These are phyloP conservation scores for Tetrao urogallus DNA, from an alignment of 2,113 vertebrate genomes.

Conservation along the genomic window DNA sequence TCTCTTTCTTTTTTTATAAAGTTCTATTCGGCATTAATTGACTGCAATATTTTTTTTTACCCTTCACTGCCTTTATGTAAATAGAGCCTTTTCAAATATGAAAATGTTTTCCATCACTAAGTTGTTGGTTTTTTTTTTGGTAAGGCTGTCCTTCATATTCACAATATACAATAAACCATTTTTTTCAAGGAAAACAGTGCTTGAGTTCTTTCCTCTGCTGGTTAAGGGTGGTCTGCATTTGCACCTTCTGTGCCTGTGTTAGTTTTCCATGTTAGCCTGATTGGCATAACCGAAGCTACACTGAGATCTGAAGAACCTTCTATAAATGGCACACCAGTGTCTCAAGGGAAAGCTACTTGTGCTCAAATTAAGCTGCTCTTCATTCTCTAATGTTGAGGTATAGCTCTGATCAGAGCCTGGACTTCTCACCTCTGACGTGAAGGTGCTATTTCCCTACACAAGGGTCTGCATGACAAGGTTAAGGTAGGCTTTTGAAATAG, in stretches of 20 bases:
- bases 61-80: slow-evolving; percentile 83
- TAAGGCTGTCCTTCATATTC: slow-evolving; percentile 77
- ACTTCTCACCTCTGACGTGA: background rate
- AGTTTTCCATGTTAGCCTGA: background rate
- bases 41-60: slow-evolving; percentile 71
- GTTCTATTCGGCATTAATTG: slow-evolving; percentile 75
- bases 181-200: slow-evolving; percentile 73
- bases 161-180: slow-evolving; percentile 90
- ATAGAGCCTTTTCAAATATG: slow-evolving; percentile 82
- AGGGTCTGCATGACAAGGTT: background rate
- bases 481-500: background rate
- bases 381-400: background rate
- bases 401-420: background rate
- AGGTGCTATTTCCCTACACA: background rate
- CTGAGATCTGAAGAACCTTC: background rate
- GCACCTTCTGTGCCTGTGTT: background rate
- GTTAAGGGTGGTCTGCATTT: background rate
- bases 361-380: background rate
- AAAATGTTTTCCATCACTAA: slow-evolving; percentile 74
- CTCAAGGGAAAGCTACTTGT: background rate
- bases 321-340: background rate
- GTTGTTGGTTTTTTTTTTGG: slow-evolving; percentile 64
- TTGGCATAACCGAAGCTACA: background rate
- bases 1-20: slow-evolving; percentile 81
- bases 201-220: background rate